These are phyloP conservation scores for Nezara viridula DNA, from an alignment of 2,888 invertebrate genomes.

Conservation along the genomic window DNA sequence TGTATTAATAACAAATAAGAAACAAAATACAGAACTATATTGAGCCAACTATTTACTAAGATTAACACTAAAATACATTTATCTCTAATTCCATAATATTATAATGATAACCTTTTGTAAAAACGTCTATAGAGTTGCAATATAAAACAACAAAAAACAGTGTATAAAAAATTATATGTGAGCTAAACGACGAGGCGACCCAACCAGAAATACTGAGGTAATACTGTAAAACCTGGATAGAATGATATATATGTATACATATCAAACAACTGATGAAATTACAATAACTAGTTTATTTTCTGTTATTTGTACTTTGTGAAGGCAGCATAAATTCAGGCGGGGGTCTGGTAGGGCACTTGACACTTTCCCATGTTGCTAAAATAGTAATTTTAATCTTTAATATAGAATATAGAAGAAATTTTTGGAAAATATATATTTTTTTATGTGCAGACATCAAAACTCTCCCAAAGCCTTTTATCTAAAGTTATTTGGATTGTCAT, in stretches of 20 bases:
- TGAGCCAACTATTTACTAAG: conserved; percentile 62
- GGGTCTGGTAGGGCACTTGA: conserved; percentile 55
- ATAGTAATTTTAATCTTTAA: conserved; percentile 53
- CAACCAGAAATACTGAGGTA: conserved; percentile 60
- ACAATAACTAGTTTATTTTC: conserved; percentile 59
- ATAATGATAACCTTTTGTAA: conserved; percentile 60
- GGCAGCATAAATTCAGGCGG: conserved; percentile 64
- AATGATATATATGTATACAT: conserved; percentile 51
- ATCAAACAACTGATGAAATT: conserved; percentile 50
- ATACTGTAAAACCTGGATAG: conserved; percentile 60
- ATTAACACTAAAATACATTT: conserved; percentile 62
- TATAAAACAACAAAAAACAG: conserved; percentile 59
- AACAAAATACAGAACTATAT: conserved; percentile 61
- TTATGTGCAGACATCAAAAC: conserved; percentile 44
- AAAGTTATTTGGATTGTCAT: conserved; percentile 61
- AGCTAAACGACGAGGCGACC: conserved; percentile 58
- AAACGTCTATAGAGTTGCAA: conserved; percentile 58
- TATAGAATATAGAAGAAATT: conserved; percentile 54
- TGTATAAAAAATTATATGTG: conserved; percentile 57
- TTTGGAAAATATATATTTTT: conserved; percentile 55
- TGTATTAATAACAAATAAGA: conserved; percentile 55
- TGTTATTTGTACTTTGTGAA: conserved; percentile 64
- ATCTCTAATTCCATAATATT: conserved; percentile 60
- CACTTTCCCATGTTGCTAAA: conserved; percentile 34
- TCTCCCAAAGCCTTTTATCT: conserved; percentile 56